Evolutionary conservation across 2,888 invertebrate species (phyloP), one percentile per base, ranked within the genome.

Genomic region (Myopa testacea): DNA sequence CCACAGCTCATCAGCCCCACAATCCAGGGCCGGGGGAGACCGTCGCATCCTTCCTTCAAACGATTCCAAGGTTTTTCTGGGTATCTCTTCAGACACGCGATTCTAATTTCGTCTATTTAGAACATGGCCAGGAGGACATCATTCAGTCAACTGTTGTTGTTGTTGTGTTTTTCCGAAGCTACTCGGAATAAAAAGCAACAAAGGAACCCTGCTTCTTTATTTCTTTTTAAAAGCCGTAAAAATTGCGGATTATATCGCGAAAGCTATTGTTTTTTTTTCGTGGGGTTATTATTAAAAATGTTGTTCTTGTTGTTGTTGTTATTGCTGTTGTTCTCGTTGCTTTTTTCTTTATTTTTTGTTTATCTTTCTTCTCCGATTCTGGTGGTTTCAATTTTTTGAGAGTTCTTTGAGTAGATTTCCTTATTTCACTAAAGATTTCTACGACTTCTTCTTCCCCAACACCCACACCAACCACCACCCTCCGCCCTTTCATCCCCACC

Each of bases 211-310:
- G 50, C 12, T 60, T 60, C 40, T 72, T 60, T 72, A n/a, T 60
- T 60, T 58, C 60, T 38, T 65, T 73, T 75, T 37, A 34, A 75
- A 65, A 65, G 75, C 75, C 67, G 75, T 75, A 75, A 75, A 75
- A 69, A 75, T 69, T 75, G 69, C 19, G 69, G 75, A 75, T 75
- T 75, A 75, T 75, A 75, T 69, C 75, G 75, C 75, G 75, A 69
- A 69, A 75, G n/a, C 52, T 65, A 10, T 63, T 74, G 65, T 52
- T 63, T 38, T 26, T 37, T 38, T 40, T 60, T 60, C 19, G 4
- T 37, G n/a, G 40, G 34, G 16, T 40, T 50, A 1, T 50, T 40
- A 19, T 69, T 50, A 8, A 10, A 1, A 55, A n/a, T 55, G 55
- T 55, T 55, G 55, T 55, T 55, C 8, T 55, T 34, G 52, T 37